Conservation (phyloP, 2,888 invertebrate genomes). For the Eilema caniola region DNA sequence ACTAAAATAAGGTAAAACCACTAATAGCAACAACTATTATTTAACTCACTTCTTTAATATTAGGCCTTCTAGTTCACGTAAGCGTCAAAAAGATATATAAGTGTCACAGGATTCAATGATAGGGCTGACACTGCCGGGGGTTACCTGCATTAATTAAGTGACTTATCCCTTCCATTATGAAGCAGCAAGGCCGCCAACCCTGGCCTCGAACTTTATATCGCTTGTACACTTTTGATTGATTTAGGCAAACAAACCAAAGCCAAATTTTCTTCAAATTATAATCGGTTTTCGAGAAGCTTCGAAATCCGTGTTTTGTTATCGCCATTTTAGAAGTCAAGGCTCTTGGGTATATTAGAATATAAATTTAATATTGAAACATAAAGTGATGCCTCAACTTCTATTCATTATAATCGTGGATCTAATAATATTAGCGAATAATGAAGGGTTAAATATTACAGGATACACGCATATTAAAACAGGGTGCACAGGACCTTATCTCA, state of each 20-base stretch:
- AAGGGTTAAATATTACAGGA: not conserved
- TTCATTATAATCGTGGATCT: not conserved
- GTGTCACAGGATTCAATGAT: slow-evolving; percentile 51
- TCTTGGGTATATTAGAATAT: not conserved
- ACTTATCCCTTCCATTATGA: slow-evolving; percentile 69
- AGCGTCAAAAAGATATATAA: slow-evolving; percentile 40
- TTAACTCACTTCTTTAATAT: not conserved
- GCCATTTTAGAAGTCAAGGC: slow-evolving; percentile 15
- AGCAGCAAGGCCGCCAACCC: slow-evolving; percentile 47
- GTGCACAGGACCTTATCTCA: too few species aligned
- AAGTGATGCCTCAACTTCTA: not conserved
- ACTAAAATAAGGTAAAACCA: too few species aligned
- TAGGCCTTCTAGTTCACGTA: not conserved
- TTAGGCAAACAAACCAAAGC: slow-evolving; percentile 62
- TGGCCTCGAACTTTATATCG: slow-evolving; percentile 51
- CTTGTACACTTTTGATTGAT: slow-evolving; percentile 65
- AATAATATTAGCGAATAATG: not conserved
- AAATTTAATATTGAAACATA: slow-evolving; percentile 6
- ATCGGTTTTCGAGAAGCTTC: slow-evolving; percentile 41
- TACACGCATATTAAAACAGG: too few species aligned
- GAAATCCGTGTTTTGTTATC: slow-evolving; percentile 38
- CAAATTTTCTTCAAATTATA: slow-evolving; percentile 54
- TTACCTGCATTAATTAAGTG: slow-evolving; percentile 73
- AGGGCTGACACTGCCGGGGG: slow-evolving; percentile 56
- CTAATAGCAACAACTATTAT: not conserved